phyloP scores from a whole-genome alignment of 2,113 vertebrate species.

The Cygnus atratus region DNA sequence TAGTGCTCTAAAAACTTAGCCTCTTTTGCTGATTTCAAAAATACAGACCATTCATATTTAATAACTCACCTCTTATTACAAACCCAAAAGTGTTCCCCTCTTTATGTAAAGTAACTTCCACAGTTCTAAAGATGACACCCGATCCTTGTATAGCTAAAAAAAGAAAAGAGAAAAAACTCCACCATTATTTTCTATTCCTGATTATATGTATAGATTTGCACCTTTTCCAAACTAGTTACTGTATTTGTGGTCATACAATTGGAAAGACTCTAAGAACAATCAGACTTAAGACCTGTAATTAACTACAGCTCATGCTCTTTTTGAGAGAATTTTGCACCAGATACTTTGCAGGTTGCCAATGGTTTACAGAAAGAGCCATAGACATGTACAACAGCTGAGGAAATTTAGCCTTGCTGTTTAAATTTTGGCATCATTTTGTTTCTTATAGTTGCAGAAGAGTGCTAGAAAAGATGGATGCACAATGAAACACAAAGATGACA shows the following conservation, averaged over 20 bases:
- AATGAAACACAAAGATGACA: neutral
- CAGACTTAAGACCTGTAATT: neutral
- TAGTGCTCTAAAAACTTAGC: neutral
- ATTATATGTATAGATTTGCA: neutral
- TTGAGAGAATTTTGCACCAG: neutral
- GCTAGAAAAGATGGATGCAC: neutral
- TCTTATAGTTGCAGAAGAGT: neutral
- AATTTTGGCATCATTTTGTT: neutral
- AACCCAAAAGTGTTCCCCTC: slow-evolving; percentile 98
- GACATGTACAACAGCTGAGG: neutral
- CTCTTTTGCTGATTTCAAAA: neutral
- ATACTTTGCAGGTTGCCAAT: neutral
- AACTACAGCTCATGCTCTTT: neutral
- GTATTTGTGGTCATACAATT: neutral
- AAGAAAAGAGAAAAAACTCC: neutral
- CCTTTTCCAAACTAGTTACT: neutral
- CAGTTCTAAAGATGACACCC: slow-evolving; percentile 92
- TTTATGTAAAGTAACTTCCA: slow-evolving; percentile 97
- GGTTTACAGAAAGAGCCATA: neutral
- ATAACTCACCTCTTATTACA: slow-evolving; percentile 91
- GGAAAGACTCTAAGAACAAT: neutral
- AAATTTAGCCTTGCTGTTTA: neutral
- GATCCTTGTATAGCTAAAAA: slow-evolving; percentile 90
- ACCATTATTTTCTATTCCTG: neutral
- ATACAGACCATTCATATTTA: neutral